Evolutionary conservation across 1,140 invertebrate species (phyloP).

Genomic region (Tyrophagus putrescentiae): DNA sequence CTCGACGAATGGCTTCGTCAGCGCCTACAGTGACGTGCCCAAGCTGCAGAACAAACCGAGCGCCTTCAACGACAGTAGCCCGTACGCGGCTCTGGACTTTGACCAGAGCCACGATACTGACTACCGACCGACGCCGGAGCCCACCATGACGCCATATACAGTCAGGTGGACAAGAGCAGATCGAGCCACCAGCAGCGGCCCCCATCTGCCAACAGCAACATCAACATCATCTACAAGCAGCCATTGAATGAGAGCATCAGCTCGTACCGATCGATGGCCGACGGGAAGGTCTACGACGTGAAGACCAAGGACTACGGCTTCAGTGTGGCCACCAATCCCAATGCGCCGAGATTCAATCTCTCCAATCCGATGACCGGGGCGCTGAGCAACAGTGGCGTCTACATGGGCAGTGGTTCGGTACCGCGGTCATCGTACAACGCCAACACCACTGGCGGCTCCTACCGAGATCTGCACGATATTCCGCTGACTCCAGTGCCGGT

Average conservation of each 20-base stretch:
- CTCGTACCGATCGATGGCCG: background rate
- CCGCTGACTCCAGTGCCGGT: background rate
- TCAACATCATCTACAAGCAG: conserved; percentile 9
- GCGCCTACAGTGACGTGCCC: conserved; percentile 21
- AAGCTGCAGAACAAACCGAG: background rate
- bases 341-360: conserved; percentile 4
- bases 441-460: too few relatives aligned
- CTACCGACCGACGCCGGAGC: background rate
- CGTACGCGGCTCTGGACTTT: conserved; percentile 5
- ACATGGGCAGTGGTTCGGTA: too few relatives aligned
- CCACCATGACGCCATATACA: conserved; percentile 21
- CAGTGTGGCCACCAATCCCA: background rate
- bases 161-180: conserved; percentile 22
- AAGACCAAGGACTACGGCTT: conserved; percentile 18
- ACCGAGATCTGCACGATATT: background rate
- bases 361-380: conserved; percentile 6
- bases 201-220: background rate
- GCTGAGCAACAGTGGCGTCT: background rate
- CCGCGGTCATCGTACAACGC: background rate
- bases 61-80: background rate
- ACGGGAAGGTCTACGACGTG: background rate
- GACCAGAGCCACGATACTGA: too few relatives aligned
- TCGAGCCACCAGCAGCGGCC: background rate
- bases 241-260: conserved; percentile 16
- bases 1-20: conserved; percentile 21